Conservation (phyloP, 2,113 vertebrate genomes). For the Lepus europaeus region DNA sequence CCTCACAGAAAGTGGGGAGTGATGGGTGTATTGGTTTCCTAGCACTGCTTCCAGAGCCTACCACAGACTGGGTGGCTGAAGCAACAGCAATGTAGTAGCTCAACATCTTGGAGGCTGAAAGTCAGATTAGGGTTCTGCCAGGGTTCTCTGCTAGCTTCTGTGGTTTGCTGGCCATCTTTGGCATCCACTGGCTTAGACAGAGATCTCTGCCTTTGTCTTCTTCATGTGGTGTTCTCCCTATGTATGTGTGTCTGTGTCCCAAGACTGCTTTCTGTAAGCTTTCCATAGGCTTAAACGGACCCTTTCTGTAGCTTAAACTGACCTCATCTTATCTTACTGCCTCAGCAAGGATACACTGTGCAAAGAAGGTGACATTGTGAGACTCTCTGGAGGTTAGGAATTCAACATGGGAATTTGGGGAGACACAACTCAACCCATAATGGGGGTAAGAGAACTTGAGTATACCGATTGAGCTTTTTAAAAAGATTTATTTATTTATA, state of each 20-base stretch:
- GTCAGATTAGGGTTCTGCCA: neutral
- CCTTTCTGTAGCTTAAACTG: neutral
- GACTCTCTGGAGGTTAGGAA: neutral
- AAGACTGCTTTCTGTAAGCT: neutral
- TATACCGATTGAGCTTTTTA: neutral
- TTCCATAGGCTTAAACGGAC: too few relatives aligned
- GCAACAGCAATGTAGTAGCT: neutral
- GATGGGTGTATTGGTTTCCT: neutral
- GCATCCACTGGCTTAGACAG: neutral
- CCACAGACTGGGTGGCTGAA: neutral
- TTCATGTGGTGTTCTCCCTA: fast-evolving
- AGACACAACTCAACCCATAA: neutral
- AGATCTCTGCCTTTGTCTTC: neutral
- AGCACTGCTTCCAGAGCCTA: neutral
- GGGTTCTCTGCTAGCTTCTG: neutral
- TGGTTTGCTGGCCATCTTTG: neutral
- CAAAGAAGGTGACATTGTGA: neutral
- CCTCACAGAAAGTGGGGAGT: neutral
- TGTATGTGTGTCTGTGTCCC: neutral
- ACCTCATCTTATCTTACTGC: neutral
- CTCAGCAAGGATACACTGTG: neutral
- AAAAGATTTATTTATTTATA: neutral
- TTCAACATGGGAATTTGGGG: neutral
- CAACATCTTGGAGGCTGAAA: neutral
- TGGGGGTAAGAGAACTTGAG: neutral